Base-by-base conservation (phyloP, 2,113 vertebrate species). In the Xenopus laevis region DNA sequence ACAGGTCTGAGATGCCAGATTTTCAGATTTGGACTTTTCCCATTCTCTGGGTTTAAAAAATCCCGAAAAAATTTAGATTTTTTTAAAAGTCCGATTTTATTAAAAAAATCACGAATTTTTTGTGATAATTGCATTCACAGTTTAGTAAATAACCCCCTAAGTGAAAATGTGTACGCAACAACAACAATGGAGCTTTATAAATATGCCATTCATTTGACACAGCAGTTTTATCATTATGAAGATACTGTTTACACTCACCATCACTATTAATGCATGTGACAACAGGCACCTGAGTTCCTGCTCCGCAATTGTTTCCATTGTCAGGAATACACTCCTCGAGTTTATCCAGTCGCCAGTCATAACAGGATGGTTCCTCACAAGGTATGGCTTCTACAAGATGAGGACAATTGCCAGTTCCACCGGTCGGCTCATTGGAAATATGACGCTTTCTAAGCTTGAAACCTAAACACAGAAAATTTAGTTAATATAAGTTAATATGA, bases 381-480 rank as follows among this genome's bases (percentile, higher is more conserved):
- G 96, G 95, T 74, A 98, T 91, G 40, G 94, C 95, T 89, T 99
- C 97, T 83, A 93, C 84, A 55, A 98, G 90, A 81, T 99, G 96
- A 1, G 96, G 95, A 72, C 97, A 99, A 88, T 85, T 95, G 11
- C 94, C 96, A 0, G 89, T 86, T 0, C 93, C 93, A 6, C 93
- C 93, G 0, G 90, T 93, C 1, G 96, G 95, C 78, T 94, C 87
- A 52, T 92, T 98, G 7, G 81, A 89, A 75, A 98, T 92, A 66
- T 44, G 89, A 0, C 97, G 89, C 68, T 89, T 94, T 81, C 97
- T 92, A 71, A 98, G 83, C 84, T 96, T 98, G 81, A 98, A 98
- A 71, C 96, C 97, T 99, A 71, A 71, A 53, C 16, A 47, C 2
- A 27, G 7, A n/a, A 55, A n/a, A 55, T 18, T 7, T 17, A 15